Conservation (phyloP, 2,888 invertebrate species). For the Gasteruption jaculator region DNA sequence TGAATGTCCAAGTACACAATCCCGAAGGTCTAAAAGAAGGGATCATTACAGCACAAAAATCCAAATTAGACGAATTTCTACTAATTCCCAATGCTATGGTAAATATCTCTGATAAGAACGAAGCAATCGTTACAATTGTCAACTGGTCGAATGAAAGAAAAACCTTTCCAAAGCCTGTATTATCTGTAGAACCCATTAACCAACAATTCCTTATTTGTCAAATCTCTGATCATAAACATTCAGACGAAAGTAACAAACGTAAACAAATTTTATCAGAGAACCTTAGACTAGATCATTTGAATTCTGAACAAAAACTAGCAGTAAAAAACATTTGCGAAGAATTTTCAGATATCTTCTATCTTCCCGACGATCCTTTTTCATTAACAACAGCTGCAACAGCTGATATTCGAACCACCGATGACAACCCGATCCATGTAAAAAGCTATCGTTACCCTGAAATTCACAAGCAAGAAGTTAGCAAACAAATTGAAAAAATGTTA, state of each 20-base stretch:
- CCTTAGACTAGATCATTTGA: constrained; percentile 19
- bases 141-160: constrained; percentile 6
- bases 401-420: not conserved
- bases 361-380: constrained; percentile 8
- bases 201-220: not conserved
- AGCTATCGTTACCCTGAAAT: not conserved
- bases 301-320: constrained; percentile 11
- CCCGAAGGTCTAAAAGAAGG: constrained; percentile 6
- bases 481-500: not conserved
- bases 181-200: constrained; percentile 2
- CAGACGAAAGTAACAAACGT: constrained; percentile 11
- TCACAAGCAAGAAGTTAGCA: not conserved
- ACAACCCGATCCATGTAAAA: not conserved
- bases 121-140: constrained; percentile 10
- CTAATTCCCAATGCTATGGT: constrained; percentile 11
- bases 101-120: constrained; percentile 5
- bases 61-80: not conserved
- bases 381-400: constrained; percentile 1
- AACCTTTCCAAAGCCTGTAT: not conserved
- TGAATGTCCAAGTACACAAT: constrained; percentile 6
- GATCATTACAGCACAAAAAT: not conserved
- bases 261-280: no score
- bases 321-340: constrained; percentile 9
- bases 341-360: constrained; percentile 14
- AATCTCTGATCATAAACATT: not conserved